A percentile compares a stretch with the other conserved stretches of the same genome.
phyloP scores from a whole-genome alignment of 2,113 vertebrate genomes.

The Columba janthina region DNA sequence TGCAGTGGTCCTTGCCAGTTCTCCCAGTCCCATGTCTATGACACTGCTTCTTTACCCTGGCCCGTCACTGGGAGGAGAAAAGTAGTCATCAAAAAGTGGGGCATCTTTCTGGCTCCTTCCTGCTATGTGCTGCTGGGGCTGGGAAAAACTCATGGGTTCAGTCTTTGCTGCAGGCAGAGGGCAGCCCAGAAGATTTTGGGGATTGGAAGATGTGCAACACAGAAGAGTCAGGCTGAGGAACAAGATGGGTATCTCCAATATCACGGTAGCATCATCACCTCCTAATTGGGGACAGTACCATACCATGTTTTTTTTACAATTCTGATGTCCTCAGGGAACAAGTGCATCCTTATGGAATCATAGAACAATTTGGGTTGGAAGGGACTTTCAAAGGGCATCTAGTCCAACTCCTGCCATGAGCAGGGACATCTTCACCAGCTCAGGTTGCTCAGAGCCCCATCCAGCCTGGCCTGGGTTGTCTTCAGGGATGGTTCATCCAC shows the following conservation, averaged over 20 bases:
- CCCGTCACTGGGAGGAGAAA: not conserved
- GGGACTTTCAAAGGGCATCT: too few relatives aligned
- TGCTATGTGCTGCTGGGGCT: not conserved
- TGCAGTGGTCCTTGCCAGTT: not conserved
- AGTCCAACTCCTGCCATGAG: too few relatives aligned
- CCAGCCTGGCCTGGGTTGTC: too few relatives aligned
- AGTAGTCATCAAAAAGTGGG: not conserved
- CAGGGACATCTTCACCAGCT: too few relatives aligned
- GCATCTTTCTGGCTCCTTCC: not conserved
- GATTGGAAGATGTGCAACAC: not conserved
- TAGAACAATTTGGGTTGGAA: too few relatives aligned
- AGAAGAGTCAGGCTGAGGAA: not conserved
- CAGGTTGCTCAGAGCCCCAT: too few relatives aligned
- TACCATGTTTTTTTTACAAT: not conserved
- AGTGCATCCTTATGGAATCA: not conserved
- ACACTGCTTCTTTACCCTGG: not conserved
- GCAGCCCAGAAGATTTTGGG: not conserved
- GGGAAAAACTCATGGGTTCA: not conserved
- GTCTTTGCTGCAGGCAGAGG: not conserved
- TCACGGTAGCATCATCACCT: not conserved
- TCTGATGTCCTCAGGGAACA: not conserved
- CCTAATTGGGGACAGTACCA: not conserved
- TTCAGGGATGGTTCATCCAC: too few relatives aligned
- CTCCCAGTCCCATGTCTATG: not conserved
- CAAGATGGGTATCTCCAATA: not conserved